Evolutionary conservation across 2,888 invertebrate genomes (phyloP).

Genomic region (Choreutis nemorana): DNA sequence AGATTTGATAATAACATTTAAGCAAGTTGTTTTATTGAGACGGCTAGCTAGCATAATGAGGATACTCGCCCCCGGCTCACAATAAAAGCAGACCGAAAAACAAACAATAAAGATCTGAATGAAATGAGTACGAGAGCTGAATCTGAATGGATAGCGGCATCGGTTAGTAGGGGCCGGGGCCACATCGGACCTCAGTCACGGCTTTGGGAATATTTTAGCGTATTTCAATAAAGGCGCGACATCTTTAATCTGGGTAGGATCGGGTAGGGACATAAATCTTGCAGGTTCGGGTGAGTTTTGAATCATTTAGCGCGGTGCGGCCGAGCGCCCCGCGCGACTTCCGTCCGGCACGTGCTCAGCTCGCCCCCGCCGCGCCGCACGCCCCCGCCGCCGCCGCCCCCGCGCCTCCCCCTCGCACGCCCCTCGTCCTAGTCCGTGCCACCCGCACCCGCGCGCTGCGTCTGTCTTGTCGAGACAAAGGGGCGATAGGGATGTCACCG

Average conservation of each 20-base stretch:
- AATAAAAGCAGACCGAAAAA: conserved; percentile 38
- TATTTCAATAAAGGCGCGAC: conserved; percentile 64
- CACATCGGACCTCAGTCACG: conserved; percentile 7
- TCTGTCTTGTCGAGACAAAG: conserved; percentile 67
- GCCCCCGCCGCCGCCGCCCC: conserved; percentile 24
- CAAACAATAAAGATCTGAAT: conserved; percentile 53
- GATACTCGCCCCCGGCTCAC: conserved; percentile 18
- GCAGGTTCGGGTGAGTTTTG: conserved; percentile 62
- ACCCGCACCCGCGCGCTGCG: conserved; percentile 31
- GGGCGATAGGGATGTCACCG: conserved; percentile 38
- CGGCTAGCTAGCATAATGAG: too few species aligned
- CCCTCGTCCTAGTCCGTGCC: conserved; percentile 16
- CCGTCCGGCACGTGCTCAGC: conserved; percentile 59
- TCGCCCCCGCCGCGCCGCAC: conserved; percentile 19
- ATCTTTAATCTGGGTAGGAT: conserved; percentile 62
- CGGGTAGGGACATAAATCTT: conserved; percentile 64
- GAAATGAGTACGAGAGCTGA: conserved; percentile 39
- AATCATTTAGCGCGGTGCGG: conserved; percentile 62
- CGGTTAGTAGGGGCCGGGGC: conserved; percentile 8
- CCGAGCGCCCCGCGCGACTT: conserved; percentile 50
- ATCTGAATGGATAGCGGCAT: conserved; percentile 34
- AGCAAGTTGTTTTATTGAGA: too few species aligned
- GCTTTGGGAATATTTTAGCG: conserved; percentile 39
- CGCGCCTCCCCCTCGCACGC: conserved; percentile 17
- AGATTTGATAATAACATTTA: too few species aligned